phyloP scores from a whole-genome alignment of 1,140 invertebrate species.

The Lerema accius region DNA sequence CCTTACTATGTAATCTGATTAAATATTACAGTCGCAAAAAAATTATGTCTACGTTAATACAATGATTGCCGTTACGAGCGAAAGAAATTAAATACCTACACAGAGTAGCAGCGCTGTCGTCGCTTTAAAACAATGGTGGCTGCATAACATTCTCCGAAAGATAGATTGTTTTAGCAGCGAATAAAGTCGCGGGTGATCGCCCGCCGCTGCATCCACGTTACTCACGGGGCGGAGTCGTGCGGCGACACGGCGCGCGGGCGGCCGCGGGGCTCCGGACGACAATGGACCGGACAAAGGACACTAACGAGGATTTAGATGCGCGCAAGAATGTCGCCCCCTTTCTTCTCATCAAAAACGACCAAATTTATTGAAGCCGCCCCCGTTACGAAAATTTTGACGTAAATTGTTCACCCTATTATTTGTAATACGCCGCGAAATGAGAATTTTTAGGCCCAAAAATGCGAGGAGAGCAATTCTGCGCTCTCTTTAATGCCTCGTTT shows the following conservation, averaged over 20 bases:
- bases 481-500: background rate
- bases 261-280: constrained; percentile 22
- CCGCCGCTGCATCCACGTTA: constrained; percentile 19
- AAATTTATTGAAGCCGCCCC: constrained; percentile 36
- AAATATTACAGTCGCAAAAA: no score
- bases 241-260: no score
- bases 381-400: constrained; percentile 29
- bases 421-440: constrained; percentile 22
- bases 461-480: constrained; percentile 12
- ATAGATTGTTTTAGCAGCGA: constrained; percentile 11
- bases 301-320: constrained; percentile 40
- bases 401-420: constrained; percentile 32
- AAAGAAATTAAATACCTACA: background rate
- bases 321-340: constrained; percentile 37
- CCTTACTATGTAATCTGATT: no score
- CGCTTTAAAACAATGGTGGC: constrained; percentile 2
- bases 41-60: no score
- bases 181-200: constrained; percentile 23
- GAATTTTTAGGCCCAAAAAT: constrained; percentile 27
- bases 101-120: background rate
- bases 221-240: constrained; percentile 13
- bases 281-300: constrained; percentile 33
- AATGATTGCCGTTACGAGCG: no score
- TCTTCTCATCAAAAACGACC: constrained; percentile 35
- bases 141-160: constrained; percentile 1